Evolutionary conservation across 2,888 invertebrate species (phyloP).

Genomic region (Scaptomyza reducta): DNA sequence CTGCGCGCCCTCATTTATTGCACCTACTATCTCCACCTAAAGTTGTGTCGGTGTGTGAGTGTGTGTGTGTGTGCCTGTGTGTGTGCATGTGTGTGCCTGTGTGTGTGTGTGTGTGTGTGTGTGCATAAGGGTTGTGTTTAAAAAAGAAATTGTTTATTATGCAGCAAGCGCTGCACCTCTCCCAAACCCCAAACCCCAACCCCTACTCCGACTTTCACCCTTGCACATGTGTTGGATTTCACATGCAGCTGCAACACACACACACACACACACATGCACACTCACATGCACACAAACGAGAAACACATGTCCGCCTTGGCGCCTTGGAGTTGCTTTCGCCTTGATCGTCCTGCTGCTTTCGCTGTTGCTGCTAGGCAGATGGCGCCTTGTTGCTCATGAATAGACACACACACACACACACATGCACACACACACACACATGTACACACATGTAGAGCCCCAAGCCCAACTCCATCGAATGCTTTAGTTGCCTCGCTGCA

Average conservation of each 20-base stretch:
- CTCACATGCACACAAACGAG: neutral
- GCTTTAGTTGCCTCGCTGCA: constrained; percentile 36
- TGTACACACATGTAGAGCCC: neutral
- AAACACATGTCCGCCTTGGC: constrained; percentile 53
- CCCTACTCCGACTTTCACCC: neutral
- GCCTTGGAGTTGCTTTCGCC: constrained; percentile 34
- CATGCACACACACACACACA: constrained; percentile 18
- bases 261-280: neutral
- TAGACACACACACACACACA: constrained; percentile 53
- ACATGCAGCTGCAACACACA: constrained; percentile 40
- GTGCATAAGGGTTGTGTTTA: constrained; percentile 39
- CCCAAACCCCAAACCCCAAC: neutral
- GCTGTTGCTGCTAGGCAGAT: constrained; percentile 48
- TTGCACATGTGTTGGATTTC: constrained; percentile 51
- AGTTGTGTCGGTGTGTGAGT: neutral
- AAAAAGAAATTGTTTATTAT: constrained; percentile 72
- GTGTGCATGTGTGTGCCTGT: constrained; percentile 4
- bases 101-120: constrained; percentile 16
- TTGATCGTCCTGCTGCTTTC: constrained; percentile 9
- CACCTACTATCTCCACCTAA: constrained; percentile 17
- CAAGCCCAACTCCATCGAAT: constrained; percentile 8
- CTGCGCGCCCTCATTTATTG: constrained; percentile 52
- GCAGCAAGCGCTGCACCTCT: constrained; percentile 35
- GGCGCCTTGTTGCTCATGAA: constrained; percentile 74
- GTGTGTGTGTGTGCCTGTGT: constrained; percentile 14